Evolutionary conservation across 2,113 vertebrate genomes (phyloP).

Genomic region (Hiodon tergisus): DNA sequence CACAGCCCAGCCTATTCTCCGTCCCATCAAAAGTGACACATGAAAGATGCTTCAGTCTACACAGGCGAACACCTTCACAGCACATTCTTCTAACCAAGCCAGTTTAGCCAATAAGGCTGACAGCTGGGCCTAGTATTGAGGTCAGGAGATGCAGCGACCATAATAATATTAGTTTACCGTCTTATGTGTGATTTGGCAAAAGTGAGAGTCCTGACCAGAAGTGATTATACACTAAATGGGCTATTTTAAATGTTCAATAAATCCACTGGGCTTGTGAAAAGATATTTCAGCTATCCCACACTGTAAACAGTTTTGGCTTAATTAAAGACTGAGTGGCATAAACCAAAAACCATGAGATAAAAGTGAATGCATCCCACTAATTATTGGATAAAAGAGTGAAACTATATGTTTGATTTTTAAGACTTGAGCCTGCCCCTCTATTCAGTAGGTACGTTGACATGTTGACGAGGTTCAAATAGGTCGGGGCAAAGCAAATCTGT

Average conservation of each 20-base stretch:
- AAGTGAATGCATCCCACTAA: neutral
- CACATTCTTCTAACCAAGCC: neutral
- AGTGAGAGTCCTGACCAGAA: slow-evolving; percentile 52
- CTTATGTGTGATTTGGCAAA: slow-evolving; percentile 73
- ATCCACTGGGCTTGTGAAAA: slow-evolving; percentile 55
- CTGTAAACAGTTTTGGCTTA: slow-evolving; percentile 22
- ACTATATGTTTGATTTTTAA: neutral
- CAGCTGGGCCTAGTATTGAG: slow-evolving; percentile 63
- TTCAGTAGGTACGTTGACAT: neutral
- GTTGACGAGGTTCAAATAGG: neutral
- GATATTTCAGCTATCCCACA: slow-evolving; percentile 8
- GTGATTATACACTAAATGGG: slow-evolving; percentile 62
- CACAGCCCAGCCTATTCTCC: too few species aligned
- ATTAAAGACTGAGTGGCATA: slow-evolving; percentile 4
- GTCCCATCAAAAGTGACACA: too few species aligned
- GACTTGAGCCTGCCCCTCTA: neutral
- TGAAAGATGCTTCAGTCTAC: neutral
- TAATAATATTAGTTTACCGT: slow-evolving; percentile 68
- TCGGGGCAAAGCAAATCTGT: neutral
- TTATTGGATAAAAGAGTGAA: neutral
- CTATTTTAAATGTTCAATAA: slow-evolving; percentile 40
- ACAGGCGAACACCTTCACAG: slow-evolving; percentile 14
- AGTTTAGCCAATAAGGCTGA: neutral
- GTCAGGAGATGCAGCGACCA: slow-evolving; percentile 58
- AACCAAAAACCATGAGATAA: neutral